phyloP scores from a whole-genome alignment of 2,113 vertebrate genomes.

The Engystomops pustulosus region DNA sequence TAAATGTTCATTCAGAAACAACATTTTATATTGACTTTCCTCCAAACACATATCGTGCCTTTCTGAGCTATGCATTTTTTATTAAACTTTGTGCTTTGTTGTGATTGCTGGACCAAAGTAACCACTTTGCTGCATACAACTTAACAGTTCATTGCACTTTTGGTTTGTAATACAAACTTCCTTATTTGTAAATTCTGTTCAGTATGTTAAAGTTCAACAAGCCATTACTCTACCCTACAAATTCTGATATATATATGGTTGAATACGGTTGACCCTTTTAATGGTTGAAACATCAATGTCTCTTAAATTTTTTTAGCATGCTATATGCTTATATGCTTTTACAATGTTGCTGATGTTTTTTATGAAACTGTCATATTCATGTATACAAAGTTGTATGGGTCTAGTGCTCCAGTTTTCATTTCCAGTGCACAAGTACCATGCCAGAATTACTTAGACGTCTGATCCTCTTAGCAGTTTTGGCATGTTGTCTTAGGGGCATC shows the following conservation, averaged over 20 bases:
- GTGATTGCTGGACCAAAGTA: conserved; percentile 30
- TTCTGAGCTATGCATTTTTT: conserved; percentile 50
- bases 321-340: too few relatives aligned
- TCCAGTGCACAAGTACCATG: too few relatives aligned
- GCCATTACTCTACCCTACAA: conserved; percentile 2
- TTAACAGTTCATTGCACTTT: conserved; percentile 40
- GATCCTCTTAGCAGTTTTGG: too few relatives aligned
- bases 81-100: conserved; percentile 40
- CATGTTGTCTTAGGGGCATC: too few relatives aligned
- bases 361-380: too few relatives aligned
- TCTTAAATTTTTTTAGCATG: not conserved
- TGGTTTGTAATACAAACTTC: conserved; percentile 21
- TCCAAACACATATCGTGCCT: conserved; percentile 32
- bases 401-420: too few relatives aligned
- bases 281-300: conserved; percentile 14
- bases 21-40: conserved; percentile 43
- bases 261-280: not conserved
- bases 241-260: not conserved
- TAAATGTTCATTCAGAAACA: conserved; percentile 39
- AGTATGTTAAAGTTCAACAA: conserved; percentile 35
- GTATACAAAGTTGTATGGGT: too few relatives aligned
- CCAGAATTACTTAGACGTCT: too few relatives aligned
- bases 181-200: conserved; percentile 34
- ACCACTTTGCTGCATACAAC: conserved; percentile 8
- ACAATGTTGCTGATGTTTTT: too few relatives aligned